phyloP scores from a whole-genome alignment of 2,797 vertebrate species.

The Centropyge bicolor region DNA sequence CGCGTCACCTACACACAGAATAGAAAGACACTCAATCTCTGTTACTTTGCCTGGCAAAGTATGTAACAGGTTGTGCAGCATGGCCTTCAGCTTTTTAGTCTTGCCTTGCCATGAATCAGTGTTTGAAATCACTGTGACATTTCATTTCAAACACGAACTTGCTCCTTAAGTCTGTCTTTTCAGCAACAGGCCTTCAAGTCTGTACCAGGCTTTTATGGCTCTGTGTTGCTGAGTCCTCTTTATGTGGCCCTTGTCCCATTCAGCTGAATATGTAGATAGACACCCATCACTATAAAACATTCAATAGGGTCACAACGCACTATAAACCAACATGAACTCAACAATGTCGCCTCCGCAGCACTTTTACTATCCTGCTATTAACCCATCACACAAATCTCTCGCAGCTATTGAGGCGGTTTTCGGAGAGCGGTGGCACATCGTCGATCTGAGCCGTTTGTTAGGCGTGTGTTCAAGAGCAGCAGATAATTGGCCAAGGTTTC shows the following conservation, averaged over 20 bases:
- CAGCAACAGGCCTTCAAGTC: conserved; percentile 25
- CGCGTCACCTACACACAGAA: conserved; percentile 77
- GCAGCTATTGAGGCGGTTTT: conserved; percentile 46
- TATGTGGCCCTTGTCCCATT: conserved; percentile 52
- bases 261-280: conserved; percentile 59
- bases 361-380: conserved; percentile 72
- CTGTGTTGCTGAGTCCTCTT: conserved; percentile 37
- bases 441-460: conserved; percentile 49
- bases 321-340: conserved; percentile 65
- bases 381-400: conserved; percentile 79
- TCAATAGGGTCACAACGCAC: conserved; percentile 57
- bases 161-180: conserved; percentile 22
- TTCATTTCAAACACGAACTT: conserved; percentile 17
- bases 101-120: conserved; percentile 9
- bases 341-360: conserved; percentile 53
- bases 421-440: conserved; percentile 39
- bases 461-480: conserved; percentile 43
- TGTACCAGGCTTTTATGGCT: conserved; percentile 39
- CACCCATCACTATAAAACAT: conserved; percentile 65
- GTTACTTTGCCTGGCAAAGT: conserved; percentile 58
- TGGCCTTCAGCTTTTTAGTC: conserved; percentile 18
- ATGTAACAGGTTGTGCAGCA: conserved; percentile 68
- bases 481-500: conserved; percentile 69
- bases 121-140: conserved; percentile 22
- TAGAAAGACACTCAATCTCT: conserved; percentile 68